These are phyloP conservation scores for Arizona elegans DNA, from an alignment of 2,113 vertebrate genomes.

Conservation along the genomic window DNA sequence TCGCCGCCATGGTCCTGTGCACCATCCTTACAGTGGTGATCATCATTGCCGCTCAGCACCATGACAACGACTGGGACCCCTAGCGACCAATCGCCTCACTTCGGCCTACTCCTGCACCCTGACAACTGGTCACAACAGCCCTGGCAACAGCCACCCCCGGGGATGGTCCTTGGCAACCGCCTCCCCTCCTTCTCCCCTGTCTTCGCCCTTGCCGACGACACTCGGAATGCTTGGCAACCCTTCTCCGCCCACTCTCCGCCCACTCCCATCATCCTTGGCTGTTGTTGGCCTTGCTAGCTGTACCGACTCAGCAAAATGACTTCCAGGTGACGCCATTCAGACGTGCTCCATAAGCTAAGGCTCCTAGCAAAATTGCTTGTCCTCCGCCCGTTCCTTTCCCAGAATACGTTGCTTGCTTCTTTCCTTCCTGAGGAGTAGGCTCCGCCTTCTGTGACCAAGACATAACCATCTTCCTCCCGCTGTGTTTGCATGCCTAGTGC, in stretches of 20 bases:
- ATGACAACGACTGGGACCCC: conserved; percentile 91
- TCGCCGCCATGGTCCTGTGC: conserved; percentile 90
- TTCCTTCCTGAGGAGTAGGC: conserved; percentile 19
- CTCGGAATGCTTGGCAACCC: background rate
- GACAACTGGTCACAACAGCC: conserved; percentile 81
- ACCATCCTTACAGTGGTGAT: conserved; percentile 93
- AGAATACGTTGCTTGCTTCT: background rate
- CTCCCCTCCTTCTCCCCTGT: background rate
- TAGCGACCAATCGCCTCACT: conserved; percentile 50
- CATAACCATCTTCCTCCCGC: background rate
- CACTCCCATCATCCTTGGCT: background rate
- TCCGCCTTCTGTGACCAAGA: background rate
- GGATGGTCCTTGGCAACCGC: background rate
- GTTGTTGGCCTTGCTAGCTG: background rate
- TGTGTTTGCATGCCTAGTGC: conserved; percentile 10
- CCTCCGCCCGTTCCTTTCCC: background rate
- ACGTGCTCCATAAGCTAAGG: background rate
- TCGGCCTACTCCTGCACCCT: background rate
- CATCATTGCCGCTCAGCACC: conserved; percentile 93
- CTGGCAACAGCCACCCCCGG: conserved; percentile 25
- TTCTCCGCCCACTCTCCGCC: background rate
- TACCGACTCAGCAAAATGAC: background rate
- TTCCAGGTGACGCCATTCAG: background rate
- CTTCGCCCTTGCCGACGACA: background rate
- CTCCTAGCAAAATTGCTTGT: background rate